Evolutionary conservation across 2,113 vertebrate species (phyloP).

Genomic region (Leptosomus discolor): DNA sequence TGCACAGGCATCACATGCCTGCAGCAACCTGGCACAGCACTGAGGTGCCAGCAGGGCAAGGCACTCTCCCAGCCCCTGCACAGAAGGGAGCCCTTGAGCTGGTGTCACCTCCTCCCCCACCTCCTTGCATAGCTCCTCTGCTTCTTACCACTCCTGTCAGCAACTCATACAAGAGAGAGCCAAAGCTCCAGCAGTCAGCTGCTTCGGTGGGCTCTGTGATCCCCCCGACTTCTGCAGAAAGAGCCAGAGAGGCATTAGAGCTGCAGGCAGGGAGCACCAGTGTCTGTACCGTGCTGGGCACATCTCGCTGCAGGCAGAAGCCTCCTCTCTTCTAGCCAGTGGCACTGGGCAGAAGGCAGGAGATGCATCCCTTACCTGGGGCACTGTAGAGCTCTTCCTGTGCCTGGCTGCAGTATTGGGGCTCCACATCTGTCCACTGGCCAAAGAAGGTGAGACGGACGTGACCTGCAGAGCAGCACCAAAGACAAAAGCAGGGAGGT

Average conservation of each 20-base stretch:
- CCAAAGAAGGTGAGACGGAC: slow-evolving; percentile 92
- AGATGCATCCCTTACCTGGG: slow-evolving; percentile 78
- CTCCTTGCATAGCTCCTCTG: neutral
- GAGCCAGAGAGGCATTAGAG: neutral
- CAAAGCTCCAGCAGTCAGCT: slow-evolving; percentile 98
- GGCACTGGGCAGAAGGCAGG: neutral
- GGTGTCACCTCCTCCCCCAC: neutral
- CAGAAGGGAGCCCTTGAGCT: neutral
- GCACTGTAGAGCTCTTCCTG: slow-evolving; percentile 89
- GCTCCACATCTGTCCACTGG: slow-evolving; percentile 95
- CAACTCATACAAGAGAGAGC: slow-evolving; percentile 89
- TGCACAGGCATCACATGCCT: neutral
- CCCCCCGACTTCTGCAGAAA: slow-evolving; percentile 87
- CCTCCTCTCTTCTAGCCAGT: accelerated
- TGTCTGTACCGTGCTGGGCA: neutral
- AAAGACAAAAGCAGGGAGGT: neutral
- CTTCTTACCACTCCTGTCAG: slow-evolving; percentile 88
- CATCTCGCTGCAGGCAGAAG: neutral
- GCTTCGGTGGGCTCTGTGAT: slow-evolving; percentile 85
- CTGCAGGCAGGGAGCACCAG: neutral
- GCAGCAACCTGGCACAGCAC: neutral
- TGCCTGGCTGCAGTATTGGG: slow-evolving; percentile 80
- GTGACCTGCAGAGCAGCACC: slow-evolving; percentile 78
- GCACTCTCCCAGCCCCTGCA: neutral
- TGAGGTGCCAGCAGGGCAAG: neutral